Percentiles rank a stretch among this genome's conserved stretches.
Evolutionary conservation across 2,888 invertebrate species (phyloP).

Genomic region (Anodontia alba): DNA sequence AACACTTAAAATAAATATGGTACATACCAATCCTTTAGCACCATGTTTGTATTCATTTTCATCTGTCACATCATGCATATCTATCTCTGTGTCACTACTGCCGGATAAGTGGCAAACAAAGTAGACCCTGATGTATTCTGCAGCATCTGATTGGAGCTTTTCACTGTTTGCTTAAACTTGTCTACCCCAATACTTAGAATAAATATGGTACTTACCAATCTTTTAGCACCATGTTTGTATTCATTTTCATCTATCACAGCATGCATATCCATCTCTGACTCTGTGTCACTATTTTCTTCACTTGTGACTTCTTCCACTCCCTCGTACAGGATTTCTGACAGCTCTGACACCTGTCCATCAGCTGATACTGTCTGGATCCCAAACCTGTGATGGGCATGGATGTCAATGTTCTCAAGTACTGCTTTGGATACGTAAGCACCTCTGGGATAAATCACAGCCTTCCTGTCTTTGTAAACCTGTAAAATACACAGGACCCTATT

Average conservation of each 20-base stretch:
- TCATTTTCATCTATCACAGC: constrained; percentile 55
- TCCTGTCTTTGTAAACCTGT: constrained; percentile 79
- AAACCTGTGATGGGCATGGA: constrained; percentile 71
- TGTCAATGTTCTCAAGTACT: constrained; percentile 75
- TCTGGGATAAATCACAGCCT: constrained; percentile 56
- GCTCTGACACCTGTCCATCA: constrained; percentile 71
- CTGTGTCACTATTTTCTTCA: constrained; percentile 55
- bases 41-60: constrained; percentile 68
- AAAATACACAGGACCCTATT: too few relatives aligned
- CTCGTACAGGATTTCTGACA: constrained; percentile 72
- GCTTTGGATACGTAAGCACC: constrained; percentile 71
- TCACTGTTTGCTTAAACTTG: too few relatives aligned
- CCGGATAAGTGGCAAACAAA: too few relatives aligned
- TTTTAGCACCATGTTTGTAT: constrained; percentile 71
- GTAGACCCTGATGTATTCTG: not conserved
- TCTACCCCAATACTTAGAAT: too few relatives aligned
- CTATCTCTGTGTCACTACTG: too few relatives aligned
- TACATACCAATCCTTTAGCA: constrained; percentile 71
- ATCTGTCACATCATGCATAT: too few relatives aligned
- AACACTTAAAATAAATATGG: too few relatives aligned
- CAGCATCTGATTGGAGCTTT: too few relatives aligned
- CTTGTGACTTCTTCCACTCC: constrained; percentile 62
- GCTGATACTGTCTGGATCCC: constrained; percentile 77
- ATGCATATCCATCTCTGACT: constrained; percentile 57
- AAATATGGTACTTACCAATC: constrained; percentile 73